These are phyloP conservation scores for Drosophila pseudotalamancana DNA, from an alignment of 2,888 invertebrate genomes.

Conservation along the genomic window DNA sequence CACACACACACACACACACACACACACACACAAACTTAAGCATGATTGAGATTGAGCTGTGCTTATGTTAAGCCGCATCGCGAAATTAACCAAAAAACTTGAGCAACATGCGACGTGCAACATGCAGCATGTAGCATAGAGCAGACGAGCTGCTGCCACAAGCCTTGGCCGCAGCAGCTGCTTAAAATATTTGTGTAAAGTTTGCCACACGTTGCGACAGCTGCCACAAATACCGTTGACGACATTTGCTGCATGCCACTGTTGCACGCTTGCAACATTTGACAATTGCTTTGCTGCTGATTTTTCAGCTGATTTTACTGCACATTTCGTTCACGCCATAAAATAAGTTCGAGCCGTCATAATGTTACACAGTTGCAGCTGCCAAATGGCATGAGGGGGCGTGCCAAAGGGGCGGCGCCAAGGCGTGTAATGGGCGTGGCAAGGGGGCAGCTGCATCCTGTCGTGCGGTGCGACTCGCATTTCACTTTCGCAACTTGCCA, in stretches of 20 bases:
- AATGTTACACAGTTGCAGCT: slow-evolving; percentile 42
- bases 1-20: slow-evolving; percentile 1
- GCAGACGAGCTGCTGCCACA: slow-evolving; percentile 19
- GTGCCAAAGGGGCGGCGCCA: neutral
- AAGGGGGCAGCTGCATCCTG: slow-evolving; percentile 14
- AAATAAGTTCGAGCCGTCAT: slow-evolving; percentile 55
- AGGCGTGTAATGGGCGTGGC: neutral
- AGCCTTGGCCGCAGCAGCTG: slow-evolving; percentile 12
- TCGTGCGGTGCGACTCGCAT: slow-evolving; percentile 47
- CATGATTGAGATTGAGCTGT: slow-evolving; percentile 51
- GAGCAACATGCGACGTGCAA: slow-evolving; percentile 22
- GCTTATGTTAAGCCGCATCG: slow-evolving; percentile 45
- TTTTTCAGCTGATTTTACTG: slow-evolving; percentile 4
- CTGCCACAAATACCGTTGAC: slow-evolving; percentile 31
- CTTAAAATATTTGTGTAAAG: no score
- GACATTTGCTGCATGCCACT: slow-evolving; percentile 12
- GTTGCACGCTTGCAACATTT: slow-evolving; percentile 3
- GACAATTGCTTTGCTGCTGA: slow-evolving; percentile 32
- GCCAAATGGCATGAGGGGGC: neutral
- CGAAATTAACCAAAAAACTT: slow-evolving; percentile 23
- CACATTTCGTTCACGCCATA: slow-evolving; percentile 34
- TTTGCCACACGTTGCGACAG: slow-evolving; percentile 6
- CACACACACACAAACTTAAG: slow-evolving; percentile 9
- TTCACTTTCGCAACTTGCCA: slow-evolving; percentile 68
- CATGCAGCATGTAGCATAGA: slow-evolving; percentile 19